Evolutionary conservation across 2,888 invertebrate species (phyloP).

Genomic region (Epistrophella euchroma): DNA sequence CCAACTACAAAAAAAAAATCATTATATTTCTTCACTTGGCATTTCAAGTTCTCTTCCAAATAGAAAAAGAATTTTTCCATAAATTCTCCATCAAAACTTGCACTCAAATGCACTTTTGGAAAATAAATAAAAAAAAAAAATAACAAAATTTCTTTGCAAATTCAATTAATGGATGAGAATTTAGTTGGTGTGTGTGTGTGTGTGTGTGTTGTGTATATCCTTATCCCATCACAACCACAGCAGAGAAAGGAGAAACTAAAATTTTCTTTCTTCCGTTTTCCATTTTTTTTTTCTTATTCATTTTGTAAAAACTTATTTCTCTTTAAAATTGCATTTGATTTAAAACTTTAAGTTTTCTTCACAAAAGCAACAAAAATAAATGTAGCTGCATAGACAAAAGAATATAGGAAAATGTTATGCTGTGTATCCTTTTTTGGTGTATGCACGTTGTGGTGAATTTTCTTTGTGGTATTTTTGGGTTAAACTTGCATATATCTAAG

Average conservation of each 20-base stretch:
- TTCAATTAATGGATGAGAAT: constrained; percentile 53
- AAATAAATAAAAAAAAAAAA: neutral
- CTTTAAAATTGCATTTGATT: constrained; percentile 26
- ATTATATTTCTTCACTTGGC: neutral
- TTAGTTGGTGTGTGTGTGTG: neutral
- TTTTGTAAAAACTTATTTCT: constrained; percentile 3
- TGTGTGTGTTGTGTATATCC: neutral
- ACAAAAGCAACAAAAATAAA: neutral
- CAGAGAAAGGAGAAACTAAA: constrained; percentile 12
- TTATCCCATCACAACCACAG: neutral
- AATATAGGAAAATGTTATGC: neutral
- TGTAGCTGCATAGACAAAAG: neutral
- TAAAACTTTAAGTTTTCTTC: constrained; percentile 1
- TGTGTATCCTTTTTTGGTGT: neutral
- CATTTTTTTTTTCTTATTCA: neutral
- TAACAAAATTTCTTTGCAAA: constrained; percentile 28
- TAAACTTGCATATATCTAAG: neutral
- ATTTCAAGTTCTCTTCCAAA: constrained; percentile 4
- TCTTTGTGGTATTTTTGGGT: neutral
- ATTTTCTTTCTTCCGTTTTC: neutral
- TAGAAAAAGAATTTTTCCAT: constrained; percentile 12
- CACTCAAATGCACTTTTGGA: constrained; percentile 21
- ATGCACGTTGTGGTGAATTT: neutral
- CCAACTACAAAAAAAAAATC: neutral
- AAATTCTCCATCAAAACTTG: constrained; percentile 24